Percentiles rank a stretch among this genome's conserved stretches.
phyloP scores from a whole-genome alignment of 1,140 invertebrate species.

The Drosophila sulfurigaster region DNA sequence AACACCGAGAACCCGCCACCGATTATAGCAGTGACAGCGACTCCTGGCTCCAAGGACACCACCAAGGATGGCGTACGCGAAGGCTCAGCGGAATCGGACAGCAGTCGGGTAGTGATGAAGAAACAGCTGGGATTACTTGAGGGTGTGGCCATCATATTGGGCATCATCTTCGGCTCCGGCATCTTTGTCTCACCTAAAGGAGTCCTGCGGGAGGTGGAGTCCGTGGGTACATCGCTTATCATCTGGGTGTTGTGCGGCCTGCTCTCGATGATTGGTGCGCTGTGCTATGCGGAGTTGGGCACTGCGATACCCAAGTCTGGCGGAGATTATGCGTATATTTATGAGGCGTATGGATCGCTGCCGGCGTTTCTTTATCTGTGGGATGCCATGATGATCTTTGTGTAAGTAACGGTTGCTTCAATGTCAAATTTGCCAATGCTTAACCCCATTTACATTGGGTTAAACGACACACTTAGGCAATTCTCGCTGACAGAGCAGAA shows the following conservation, averaged over 20 bases:
- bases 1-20: conserved; percentile 59
- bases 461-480: conserved; percentile 10
- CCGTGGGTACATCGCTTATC: conserved; percentile 93
- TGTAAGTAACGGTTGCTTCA: conserved; percentile 86
- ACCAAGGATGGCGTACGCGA: conserved; percentile 47
- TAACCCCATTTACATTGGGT: conserved; percentile 32
- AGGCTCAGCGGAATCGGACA: conserved; percentile 73
- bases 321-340: conserved; percentile 97
- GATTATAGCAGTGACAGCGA: neutral
- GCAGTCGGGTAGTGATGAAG: conserved; percentile 88
- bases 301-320: conserved; percentile 93
- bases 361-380: conserved; percentile 97
- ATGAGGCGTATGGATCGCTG: conserved; percentile 95
- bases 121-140: conserved; percentile 93
- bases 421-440: neutral
- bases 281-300: conserved; percentile 98
- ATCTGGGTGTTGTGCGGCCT: conserved; percentile 96
- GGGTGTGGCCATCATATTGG: conserved; percentile 94
- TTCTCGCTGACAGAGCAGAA: conserved; percentile 5
- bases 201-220: conserved; percentile 94
- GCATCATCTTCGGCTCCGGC: conserved; percentile 95
- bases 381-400: conserved; percentile 93
- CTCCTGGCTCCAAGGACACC: neutral
- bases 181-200: conserved; percentile 99
- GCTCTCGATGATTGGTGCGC: conserved; percentile 94